Percentiles rank a stretch among this genome's conserved stretches.
These are phyloP conservation scores for Chloroceryle aenea DNA, from an alignment of 2,113 vertebrate species.

Conservation along the genomic window DNA sequence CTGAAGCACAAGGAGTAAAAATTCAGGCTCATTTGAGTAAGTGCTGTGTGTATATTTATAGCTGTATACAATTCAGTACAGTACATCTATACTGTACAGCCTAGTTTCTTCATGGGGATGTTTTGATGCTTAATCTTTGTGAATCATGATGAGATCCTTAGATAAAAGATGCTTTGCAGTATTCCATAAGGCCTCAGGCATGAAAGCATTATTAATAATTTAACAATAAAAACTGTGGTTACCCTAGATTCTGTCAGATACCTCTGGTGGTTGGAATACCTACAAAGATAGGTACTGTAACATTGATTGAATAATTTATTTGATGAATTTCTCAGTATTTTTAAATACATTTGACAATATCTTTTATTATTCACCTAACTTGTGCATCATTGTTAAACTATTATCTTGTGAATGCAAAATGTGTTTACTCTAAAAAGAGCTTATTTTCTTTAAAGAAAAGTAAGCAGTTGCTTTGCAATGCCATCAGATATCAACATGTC, in stretches of 20 bases:
- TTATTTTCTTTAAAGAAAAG: background rate
- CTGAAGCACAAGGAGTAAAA: background rate
- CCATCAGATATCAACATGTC: background rate
- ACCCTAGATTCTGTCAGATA: background rate
- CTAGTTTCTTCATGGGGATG: background rate
- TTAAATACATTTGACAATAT: background rate
- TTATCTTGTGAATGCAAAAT: background rate
- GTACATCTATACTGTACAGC: background rate
- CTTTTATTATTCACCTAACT: background rate
- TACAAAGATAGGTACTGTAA: background rate
- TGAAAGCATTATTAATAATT: conserved; percentile 33
- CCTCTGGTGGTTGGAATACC: background rate
- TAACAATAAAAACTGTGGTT: background rate
- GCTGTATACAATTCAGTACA: background rate
- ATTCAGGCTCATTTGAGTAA: background rate
- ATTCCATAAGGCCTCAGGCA: background rate
- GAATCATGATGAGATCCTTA: background rate
- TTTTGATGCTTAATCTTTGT: background rate
- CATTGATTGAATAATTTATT: conserved; percentile 11
- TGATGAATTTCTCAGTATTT: background rate
- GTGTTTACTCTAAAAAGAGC: background rate
- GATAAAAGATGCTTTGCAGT: background rate
- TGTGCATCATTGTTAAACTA: background rate
- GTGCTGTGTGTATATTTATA: background rate
- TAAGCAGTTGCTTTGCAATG: background rate